A percentile compares a stretch with the other conserved stretches of the same genome.
Evolutionary conservation across 2,797 vertebrate genomes (phyloP).

Genomic region (Lerista edwardsae): DNA sequence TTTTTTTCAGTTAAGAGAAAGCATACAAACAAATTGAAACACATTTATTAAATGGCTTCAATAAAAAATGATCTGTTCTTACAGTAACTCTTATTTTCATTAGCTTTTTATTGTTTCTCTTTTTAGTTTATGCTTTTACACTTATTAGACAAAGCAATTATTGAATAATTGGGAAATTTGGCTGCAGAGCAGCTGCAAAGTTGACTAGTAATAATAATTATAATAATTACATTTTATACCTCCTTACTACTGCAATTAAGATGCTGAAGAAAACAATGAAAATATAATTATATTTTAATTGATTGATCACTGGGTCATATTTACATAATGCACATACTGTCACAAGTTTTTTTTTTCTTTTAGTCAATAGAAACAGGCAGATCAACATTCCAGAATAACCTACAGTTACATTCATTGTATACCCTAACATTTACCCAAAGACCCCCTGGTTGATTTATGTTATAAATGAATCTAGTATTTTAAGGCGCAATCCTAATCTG

Average conservation of each 20-base stretch:
- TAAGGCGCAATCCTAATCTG: too few relatives aligned
- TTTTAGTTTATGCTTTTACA: slow-evolving; percentile 34
- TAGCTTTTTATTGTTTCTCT: slow-evolving; percentile 7
- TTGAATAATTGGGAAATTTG: slow-evolving; percentile 8
- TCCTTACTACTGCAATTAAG: slow-evolving; percentile 18
- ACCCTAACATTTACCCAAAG: background rate
- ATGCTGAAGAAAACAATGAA: slow-evolving; percentile 8
- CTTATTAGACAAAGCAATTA: slow-evolving; percentile 8
- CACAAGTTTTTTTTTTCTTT: background rate
- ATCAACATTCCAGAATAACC: background rate
- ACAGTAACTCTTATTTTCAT: slow-evolving; percentile 9
- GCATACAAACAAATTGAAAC: background rate
- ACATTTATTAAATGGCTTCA: background rate
- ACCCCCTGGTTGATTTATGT: background rate
- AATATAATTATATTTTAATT: slow-evolving; percentile 13
- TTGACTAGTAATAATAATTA: slow-evolving; percentile 20
- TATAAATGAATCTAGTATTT: background rate
- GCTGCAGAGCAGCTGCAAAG: background rate
- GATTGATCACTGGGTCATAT: background rate
- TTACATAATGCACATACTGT: slow-evolving; percentile 13
- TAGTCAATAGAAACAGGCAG: background rate
- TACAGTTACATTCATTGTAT: background rate
- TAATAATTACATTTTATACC: slow-evolving; percentile 25
- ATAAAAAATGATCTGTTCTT: background rate
- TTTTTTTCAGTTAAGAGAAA: background rate